Evolutionary conservation across 2,888 invertebrate species (phyloP), one percentile per base, ranked within the genome.

Genomic region (Oxystoma pomonae): DNA sequence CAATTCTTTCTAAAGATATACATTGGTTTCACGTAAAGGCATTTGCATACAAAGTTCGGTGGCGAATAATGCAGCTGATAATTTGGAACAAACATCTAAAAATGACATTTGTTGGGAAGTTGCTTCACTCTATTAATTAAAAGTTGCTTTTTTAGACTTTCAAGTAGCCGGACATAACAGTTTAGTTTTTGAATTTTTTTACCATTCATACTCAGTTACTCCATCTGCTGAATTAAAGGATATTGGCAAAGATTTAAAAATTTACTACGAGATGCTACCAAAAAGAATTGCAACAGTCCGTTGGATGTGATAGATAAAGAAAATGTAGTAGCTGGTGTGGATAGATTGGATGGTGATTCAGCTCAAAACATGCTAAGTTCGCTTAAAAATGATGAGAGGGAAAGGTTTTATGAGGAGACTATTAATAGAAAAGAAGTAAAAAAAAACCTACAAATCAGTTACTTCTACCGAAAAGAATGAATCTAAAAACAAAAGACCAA

Each of bases 181-280:
- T 20, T 74, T 74, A 0, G 72, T 69, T 1, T 60, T 72, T 21
- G 79, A 79, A 62, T 55, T 79, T 51, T 63, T 71, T 2, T 72
- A 75, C 53, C 68, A 75, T 61, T 61, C 78, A 12, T 78, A 75
- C 57, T 69, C 70, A 7, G 74, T 72, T 49, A 66, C 72, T 35
- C 65, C 71, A 2, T 69, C 69, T 18, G 68, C 72, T 56, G 69
- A 70, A 21, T 63, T 77, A 9, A 52, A 68, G 53, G 64, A 74
- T 35, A 74, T 71, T 20, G 66, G 73, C n/a, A 62, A 71, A 20
- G 61, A 76, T 9, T 52, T 77, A 16, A 61, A 72, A 16, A 66
- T 71, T 22, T 79, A 79, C 63, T 68, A 78, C 62, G 63, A 71
- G n/a, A 69, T 72, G 1, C 64, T 78, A 7, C 68, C 72, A 0